Evolutionary conservation across 2,113 vertebrate species (phyloP).

Genomic region (Lophius piscatorius): DNA sequence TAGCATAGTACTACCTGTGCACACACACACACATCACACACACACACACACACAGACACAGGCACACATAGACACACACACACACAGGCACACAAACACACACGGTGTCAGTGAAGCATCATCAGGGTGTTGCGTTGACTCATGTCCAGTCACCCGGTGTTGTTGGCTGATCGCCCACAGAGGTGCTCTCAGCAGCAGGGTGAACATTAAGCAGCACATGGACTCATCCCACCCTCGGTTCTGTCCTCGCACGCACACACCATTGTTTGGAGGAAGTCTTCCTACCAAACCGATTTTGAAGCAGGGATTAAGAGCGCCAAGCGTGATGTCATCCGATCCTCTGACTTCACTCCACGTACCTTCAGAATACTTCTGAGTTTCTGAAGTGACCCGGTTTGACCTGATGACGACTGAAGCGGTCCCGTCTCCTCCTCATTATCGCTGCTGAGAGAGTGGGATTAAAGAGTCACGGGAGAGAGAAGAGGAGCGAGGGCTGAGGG

Average conservation of each 20-base stretch:
- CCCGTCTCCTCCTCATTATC: constrained; percentile 29
- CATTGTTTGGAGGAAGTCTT: constrained; percentile 19
- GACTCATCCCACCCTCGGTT: constrained; percentile 37
- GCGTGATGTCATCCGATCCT: neutral
- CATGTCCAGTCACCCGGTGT: constrained; percentile 62
- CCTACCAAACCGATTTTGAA: constrained; percentile 7
- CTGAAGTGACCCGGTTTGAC: constrained; percentile 12
- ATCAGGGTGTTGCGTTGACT: constrained; percentile 49
- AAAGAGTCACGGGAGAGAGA: constrained; percentile 42
- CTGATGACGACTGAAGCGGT: constrained; percentile 6
- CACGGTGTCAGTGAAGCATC: constrained; percentile 7
- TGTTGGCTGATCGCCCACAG: constrained; percentile 55
- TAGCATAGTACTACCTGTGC: too few relatives aligned
- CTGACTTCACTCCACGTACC: neutral
- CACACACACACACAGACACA: constrained; percentile 3
- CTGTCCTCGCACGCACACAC: neutral
- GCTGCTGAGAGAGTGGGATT: constrained; percentile 21
- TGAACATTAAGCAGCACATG: constrained; percentile 51
- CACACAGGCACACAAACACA: constrained; percentile 6
- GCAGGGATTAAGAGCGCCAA: too few relatives aligned
- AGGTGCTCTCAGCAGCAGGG: constrained; percentile 37
- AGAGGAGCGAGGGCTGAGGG: neutral
- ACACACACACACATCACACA: too few relatives aligned
- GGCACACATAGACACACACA: neutral
- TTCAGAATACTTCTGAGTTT: neutral